phyloP scores from a whole-genome alignment of 2,888 invertebrate genomes.

The Stenurella melanura region DNA sequence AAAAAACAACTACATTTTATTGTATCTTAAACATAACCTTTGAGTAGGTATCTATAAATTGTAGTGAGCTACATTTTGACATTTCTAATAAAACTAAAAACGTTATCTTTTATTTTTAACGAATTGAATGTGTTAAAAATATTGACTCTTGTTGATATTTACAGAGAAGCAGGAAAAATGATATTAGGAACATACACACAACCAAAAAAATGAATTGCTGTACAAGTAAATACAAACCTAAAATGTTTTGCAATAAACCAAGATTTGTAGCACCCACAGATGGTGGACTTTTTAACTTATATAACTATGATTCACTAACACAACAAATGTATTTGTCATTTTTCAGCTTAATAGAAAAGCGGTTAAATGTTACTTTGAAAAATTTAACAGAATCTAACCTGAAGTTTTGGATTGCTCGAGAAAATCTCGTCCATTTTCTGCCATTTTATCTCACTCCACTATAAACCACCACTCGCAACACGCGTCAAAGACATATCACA shows the following conservation, averaged over 20 bases:
- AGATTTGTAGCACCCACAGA: constrained; percentile 68
- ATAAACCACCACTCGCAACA: constrained; percentile 54
- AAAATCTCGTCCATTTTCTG: constrained; percentile 73
- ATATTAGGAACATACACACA: neutral
- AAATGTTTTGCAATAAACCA: constrained; percentile 40
- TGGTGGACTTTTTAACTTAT: constrained; percentile 71
- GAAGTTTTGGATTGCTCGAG: constrained; percentile 70
- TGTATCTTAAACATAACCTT: constrained; percentile 32
- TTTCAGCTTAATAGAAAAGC: constrained; percentile 28
- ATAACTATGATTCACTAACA: constrained; percentile 65
- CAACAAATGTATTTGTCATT: constrained; percentile 47
- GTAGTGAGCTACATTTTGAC: constrained; percentile 15
- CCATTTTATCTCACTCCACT: constrained; percentile 68
- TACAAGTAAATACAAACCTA: constrained; percentile 34
- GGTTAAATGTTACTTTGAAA: constrained; percentile 31
- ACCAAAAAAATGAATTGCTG: neutral
- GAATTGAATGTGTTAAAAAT: constrained; percentile 15
- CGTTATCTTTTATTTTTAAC: constrained; percentile 2
- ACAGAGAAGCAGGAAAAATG: neutral
- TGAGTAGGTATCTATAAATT: constrained; percentile 9
- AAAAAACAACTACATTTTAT: constrained; percentile 14
- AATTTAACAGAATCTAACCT: constrained; percentile 66
- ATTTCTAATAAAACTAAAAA: constrained; percentile 24
- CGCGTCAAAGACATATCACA: constrained; percentile 56
- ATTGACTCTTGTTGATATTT: constrained; percentile 4